These are phyloP conservation scores for Oxyura jamaicensis DNA, from an alignment of 2,113 vertebrate genomes.

Conservation along the genomic window DNA sequence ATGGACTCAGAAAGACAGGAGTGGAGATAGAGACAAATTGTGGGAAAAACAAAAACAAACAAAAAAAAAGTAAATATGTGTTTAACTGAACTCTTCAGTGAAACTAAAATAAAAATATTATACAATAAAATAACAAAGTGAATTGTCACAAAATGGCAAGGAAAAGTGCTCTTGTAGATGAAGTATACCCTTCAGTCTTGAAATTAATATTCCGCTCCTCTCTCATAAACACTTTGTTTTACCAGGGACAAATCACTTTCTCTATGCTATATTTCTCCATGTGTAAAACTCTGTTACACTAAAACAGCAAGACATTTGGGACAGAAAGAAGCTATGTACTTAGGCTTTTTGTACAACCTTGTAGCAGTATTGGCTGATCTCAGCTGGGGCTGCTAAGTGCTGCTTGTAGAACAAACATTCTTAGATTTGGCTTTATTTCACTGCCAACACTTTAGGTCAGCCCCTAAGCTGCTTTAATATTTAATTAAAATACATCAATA, in stretches of 20 bases:
- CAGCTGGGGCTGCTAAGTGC: not conserved
- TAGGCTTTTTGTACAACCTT: not conserved
- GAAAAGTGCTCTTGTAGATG: not conserved
- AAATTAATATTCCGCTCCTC: not conserved
- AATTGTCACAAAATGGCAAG: not conserved
- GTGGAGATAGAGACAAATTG: not conserved
- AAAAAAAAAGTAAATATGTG: not conserved
- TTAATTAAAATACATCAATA: conserved; percentile 57
- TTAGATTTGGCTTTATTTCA: not conserved
- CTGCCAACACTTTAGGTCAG: conserved; percentile 46
- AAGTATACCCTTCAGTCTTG: not conserved
- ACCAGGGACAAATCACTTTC: not conserved
- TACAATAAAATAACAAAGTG: not conserved
- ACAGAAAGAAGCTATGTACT: not conserved
- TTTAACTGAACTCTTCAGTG: not conserved
- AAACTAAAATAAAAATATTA: not conserved
- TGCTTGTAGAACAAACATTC: not conserved
- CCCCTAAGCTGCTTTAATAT: conserved; percentile 4
- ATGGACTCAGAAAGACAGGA: not conserved
- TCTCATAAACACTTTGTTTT: not conserved
- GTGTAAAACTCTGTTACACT: not conserved
- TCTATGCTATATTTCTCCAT: not conserved
- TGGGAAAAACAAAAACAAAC: not conserved
- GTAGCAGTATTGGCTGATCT: not conserved
- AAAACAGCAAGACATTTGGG: not conserved